phyloP scores from a whole-genome alignment of 1,140 invertebrate genomes.

The Anagrus nilaparvatae region DNA sequence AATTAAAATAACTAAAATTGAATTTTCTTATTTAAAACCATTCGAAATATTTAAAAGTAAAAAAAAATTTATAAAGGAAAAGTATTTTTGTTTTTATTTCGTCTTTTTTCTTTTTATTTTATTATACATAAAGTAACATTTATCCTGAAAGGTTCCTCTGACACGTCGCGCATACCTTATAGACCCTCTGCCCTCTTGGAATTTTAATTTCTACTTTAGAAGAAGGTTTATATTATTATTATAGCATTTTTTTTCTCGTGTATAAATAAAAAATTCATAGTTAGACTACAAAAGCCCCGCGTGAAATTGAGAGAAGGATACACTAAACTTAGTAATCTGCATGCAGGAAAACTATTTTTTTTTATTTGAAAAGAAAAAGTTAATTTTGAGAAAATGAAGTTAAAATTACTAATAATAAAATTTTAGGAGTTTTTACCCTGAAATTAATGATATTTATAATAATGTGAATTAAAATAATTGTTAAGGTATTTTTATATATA shows the following conservation, averaged over 20 bases:
- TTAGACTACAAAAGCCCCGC: neutral
- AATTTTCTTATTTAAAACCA: too few species aligned
- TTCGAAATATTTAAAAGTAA: too few species aligned
- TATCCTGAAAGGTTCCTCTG: neutral
- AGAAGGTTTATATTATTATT: neutral
- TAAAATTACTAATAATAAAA: too few species aligned
- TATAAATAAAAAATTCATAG: neutral
- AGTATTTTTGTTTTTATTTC: neutral
- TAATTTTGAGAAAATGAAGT: too few species aligned
- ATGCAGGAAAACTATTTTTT: neutral
- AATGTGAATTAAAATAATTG: too few species aligned
- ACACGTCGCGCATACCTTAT: constrained; percentile 7
- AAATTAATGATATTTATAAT: too few species aligned
- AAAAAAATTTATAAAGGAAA: neutral
- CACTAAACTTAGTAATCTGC: neutral
- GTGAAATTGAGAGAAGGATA: neutral
- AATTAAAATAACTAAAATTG: too few species aligned
- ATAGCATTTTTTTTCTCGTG: neutral
- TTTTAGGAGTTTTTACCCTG: too few species aligned
- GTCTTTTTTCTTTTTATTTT: neutral
- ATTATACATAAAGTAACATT: neutral
- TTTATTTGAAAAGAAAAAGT: neutral
- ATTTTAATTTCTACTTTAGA: constrained; percentile 9
- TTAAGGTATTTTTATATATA: too few species aligned
- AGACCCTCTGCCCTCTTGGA: neutral